These are phyloP conservation scores for Lutjanus argentimaculatus DNA, from an alignment of 2,797 vertebrate genomes.

Conservation along the genomic window DNA sequence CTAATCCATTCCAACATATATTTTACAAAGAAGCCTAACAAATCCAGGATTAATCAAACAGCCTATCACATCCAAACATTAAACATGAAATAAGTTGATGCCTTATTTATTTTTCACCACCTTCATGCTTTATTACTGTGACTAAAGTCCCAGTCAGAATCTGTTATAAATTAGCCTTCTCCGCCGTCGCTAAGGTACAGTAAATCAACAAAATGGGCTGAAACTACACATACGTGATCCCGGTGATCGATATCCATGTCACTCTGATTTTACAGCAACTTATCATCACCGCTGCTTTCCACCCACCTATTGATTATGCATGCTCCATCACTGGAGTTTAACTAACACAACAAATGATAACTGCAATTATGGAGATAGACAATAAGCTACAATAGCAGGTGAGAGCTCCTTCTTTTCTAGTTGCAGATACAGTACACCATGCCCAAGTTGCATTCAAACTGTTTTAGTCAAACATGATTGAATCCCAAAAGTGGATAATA, in stretches of 20 bases:
- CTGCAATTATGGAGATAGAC: slow-evolving; percentile 60
- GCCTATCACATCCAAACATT: slow-evolving; percentile 37
- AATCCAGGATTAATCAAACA: slow-evolving; percentile 33
- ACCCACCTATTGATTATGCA: slow-evolving; percentile 63
- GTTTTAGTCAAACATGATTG: slow-evolving; percentile 66
- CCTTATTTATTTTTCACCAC: slow-evolving; percentile 58
- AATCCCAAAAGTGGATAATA: slow-evolving; percentile 61
- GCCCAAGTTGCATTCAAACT: slow-evolving; percentile 46
- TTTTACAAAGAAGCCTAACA: slow-evolving; percentile 32
- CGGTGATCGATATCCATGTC: slow-evolving; percentile 71
- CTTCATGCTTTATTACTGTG: slow-evolving; percentile 55
- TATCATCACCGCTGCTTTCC: slow-evolving; percentile 64
- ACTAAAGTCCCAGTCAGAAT: slow-evolving; percentile 32
- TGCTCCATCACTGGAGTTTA: slow-evolving; percentile 49
- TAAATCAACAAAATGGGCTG: slow-evolving; percentile 70
- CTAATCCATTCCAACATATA: slow-evolving; percentile 4
- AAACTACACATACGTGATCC: slow-evolving; percentile 57
- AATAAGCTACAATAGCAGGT: slow-evolving; percentile 44
- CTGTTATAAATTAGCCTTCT: slow-evolving; percentile 65
- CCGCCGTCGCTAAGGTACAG: slow-evolving; percentile 41
- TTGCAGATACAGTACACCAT: slow-evolving; percentile 27
- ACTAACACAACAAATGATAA: slow-evolving; percentile 57
- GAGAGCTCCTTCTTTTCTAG: slow-evolving; percentile 50
- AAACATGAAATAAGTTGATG: slow-evolving; percentile 47
- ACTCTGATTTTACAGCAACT: slow-evolving; percentile 57